Evolutionary conservation across 2,888 invertebrate genomes (phyloP).

Genomic region (Parascotia fuliginaria): DNA sequence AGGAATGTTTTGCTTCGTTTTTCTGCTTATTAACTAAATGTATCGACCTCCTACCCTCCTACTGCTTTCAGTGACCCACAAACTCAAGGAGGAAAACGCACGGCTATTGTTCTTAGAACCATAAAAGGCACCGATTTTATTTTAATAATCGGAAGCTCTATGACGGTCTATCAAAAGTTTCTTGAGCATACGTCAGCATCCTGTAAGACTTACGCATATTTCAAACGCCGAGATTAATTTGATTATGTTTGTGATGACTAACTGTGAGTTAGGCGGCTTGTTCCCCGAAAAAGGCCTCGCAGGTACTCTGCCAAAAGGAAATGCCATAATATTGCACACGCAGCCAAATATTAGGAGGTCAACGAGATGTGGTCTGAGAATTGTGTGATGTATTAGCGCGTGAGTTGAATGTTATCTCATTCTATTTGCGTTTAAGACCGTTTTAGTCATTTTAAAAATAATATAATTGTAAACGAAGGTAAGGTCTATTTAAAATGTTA

Average conservation of each 20-base stretch:
- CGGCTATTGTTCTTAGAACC: constrained; percentile 32
- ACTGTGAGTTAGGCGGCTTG: constrained; percentile 53
- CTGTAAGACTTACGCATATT: constrained; percentile 29
- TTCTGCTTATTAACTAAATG: neutral
- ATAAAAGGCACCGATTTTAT: constrained; percentile 4
- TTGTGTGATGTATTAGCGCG: constrained; percentile 15
- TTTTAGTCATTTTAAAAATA: neutral
- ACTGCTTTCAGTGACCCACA: constrained; percentile 6
- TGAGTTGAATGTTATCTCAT: constrained; percentile 13
- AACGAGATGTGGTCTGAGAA: constrained; percentile 16
- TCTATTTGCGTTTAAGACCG: neutral
- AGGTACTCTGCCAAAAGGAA: constrained; percentile 62
- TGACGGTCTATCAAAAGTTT: constrained; percentile 11
- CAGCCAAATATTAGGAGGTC: constrained; percentile 31
- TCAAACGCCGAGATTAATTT: constrained; percentile 45
- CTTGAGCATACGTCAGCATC: constrained; percentile 14
- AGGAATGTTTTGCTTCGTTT: too few relatives aligned
- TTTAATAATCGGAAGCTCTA: constrained; percentile 2
- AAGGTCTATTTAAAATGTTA: too few relatives aligned
- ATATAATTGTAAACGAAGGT: neutral
- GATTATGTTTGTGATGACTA: constrained; percentile 69
- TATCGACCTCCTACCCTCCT: neutral
- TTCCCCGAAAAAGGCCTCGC: constrained; percentile 63
- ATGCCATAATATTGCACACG: constrained; percentile 52
- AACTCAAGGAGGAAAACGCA: constrained; percentile 30